Evolutionary conservation across 2,888 invertebrate species (phyloP).

Genomic region (Drosophila mimetica): DNA sequence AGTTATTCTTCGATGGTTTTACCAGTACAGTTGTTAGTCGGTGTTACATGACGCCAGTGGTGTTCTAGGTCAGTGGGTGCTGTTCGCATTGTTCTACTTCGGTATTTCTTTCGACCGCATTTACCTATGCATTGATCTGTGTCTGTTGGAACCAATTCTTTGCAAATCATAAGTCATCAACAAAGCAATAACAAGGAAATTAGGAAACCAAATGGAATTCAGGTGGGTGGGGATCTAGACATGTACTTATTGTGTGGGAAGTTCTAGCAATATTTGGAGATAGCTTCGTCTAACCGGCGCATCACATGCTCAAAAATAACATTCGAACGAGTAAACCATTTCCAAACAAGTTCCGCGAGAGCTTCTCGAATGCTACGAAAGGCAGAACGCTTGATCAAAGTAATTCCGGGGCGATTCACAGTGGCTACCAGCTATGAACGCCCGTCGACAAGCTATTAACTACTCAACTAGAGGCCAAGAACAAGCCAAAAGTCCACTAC

Average conservation of each 20-base stretch:
- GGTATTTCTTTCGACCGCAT: constrained; percentile 14
- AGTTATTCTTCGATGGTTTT: constrained; percentile 20
- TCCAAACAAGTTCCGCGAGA: constrained; percentile 16
- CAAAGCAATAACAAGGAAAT: constrained; percentile 38
- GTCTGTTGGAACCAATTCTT: constrained; percentile 30
- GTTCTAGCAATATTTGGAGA: constrained; percentile 22
- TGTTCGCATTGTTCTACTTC: constrained; percentile 11
- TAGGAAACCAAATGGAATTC: constrained; percentile 20
- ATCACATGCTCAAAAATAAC: constrained; percentile 39
- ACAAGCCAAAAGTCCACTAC: constrained; percentile 53
- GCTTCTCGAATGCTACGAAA: constrained; percentile 7
- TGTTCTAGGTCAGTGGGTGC: constrained; percentile 21
- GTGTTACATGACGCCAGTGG: constrained; percentile 1
- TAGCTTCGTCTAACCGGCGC: constrained; percentile 18
- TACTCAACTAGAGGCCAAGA: constrained; percentile 40
- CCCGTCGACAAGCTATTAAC: constrained; percentile 23
- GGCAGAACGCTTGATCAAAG: constrained; percentile 12
- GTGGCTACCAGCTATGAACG: constrained; percentile 10
- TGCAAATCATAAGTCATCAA: constrained; percentile 35
- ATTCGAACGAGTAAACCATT: constrained; percentile 25
- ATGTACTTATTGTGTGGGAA: constrained; percentile 29
- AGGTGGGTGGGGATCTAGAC: constrained; percentile 15
- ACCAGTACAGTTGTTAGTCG: constrained; percentile 27
- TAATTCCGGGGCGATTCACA: constrained; percentile 3
- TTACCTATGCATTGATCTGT: constrained; percentile 11